Conservation (phyloP, 2,797 vertebrate genomes). For the Rousettus madagascariensis region DNA sequence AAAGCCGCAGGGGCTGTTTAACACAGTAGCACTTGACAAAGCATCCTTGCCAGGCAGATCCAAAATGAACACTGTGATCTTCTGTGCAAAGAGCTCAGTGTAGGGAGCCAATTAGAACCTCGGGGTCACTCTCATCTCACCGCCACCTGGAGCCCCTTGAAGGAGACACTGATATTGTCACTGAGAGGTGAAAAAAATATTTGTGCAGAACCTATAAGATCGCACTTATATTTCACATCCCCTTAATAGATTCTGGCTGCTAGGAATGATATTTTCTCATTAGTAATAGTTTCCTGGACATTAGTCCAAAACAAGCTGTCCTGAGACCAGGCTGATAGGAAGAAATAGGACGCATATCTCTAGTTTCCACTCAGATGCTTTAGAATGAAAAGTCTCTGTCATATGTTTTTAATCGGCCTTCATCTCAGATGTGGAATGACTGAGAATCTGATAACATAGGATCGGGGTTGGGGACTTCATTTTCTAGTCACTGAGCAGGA, state of each 20-base stretch:
- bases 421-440: not conserved
- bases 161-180: conserved; percentile 11
- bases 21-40: conserved; percentile 19
- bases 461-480: not conserved
- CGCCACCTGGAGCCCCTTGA: not conserved
- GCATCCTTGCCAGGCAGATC: not conserved
- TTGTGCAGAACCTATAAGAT: conserved; percentile 43
- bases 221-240: not conserved
- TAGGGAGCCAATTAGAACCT: conserved; percentile 11
- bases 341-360: conserved; percentile 4
- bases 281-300: conserved; percentile 65
- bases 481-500: conserved; percentile 25
- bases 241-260: conserved; percentile 49
- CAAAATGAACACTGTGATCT: not conserved
- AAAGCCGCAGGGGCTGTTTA: conserved; percentile 43
- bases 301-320: conserved; percentile 32
- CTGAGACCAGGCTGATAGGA: conserved; percentile 26
- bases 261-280: conserved; percentile 54
- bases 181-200: conserved; percentile 44
- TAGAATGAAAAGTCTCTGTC: conserved; percentile 48
- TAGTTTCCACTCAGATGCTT: conserved; percentile 16
- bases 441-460: not conserved
- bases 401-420: conserved; percentile 11
- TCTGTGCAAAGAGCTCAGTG: not conserved
- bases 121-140: not conserved